phyloP scores from a whole-genome alignment of 2,113 vertebrate genomes.

The Daubentonia madagascariensis region DNA sequence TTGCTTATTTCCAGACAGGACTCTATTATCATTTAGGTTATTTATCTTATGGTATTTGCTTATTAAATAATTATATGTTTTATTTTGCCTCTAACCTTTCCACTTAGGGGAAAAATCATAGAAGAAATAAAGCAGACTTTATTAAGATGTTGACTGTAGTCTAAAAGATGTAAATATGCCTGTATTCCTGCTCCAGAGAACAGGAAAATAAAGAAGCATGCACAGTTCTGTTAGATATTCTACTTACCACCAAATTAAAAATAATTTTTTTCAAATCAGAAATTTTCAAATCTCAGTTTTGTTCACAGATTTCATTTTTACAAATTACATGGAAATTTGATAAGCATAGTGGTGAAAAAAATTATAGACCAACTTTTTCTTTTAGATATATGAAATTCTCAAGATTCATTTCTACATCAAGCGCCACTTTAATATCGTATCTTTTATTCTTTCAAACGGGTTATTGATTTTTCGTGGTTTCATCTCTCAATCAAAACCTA shows the following conservation, averaged over 20 bases:
- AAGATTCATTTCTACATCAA: conserved; percentile 56
- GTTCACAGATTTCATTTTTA: conserved; percentile 41
- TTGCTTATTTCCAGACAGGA: conserved; percentile 23
- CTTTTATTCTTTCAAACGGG: conserved; percentile 58
- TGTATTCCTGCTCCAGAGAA: conserved; percentile 31
- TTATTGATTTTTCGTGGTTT: conserved; percentile 74
- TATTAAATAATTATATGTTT: background rate
- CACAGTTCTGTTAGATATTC: conserved; percentile 1
- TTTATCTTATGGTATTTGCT: conserved; percentile 1
- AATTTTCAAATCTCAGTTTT: conserved; percentile 41
- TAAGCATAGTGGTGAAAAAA: conserved; percentile 26
- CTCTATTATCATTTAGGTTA: background rate
- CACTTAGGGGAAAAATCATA: background rate
- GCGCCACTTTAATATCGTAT: conserved; percentile 41
- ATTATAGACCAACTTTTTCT: conserved; percentile 31
- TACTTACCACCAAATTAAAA: background rate
- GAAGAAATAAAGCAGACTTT: conserved; percentile 55
- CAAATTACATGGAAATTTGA: conserved; percentile 5
- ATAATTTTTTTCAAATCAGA: conserved; percentile 23
- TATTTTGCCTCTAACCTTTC: conserved; percentile 35
- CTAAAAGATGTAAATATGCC: conserved; percentile 61
- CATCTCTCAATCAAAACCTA: conserved; percentile 67
- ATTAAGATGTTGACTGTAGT: background rate
- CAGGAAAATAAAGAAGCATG: background rate
- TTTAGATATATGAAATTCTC: conserved; percentile 14